Evolutionary conservation across 2,113 vertebrate genomes (phyloP).

Genomic region (Triplophysa tibetana): DNA sequence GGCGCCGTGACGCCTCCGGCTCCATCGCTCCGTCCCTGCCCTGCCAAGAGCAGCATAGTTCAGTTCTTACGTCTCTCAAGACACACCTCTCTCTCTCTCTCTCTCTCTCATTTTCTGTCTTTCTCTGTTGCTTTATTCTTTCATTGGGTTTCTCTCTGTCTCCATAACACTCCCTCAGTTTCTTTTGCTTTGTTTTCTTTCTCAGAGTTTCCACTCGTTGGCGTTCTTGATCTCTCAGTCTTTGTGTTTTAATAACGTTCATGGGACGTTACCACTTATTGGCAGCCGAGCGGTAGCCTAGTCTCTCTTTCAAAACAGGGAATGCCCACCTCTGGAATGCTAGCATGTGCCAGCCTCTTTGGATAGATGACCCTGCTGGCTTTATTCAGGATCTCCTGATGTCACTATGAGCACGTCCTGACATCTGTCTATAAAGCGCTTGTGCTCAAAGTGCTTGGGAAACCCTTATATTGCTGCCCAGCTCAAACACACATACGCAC

Average conservation of each 20-base stretch:
- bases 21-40: constrained; percentile 73
- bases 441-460: constrained; percentile 14
- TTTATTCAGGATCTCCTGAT: constrained; percentile 37
- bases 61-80: constrained; percentile 80
- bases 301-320: constrained; percentile 34
- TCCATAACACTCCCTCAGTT: constrained; percentile 1
- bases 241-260: constrained; percentile 38
- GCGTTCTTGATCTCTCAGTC: not conserved
- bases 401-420: constrained; percentile 33
- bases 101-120: constrained; percentile 31
- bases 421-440: constrained; percentile 17
- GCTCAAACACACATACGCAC: not conserved
- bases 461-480: constrained; percentile 17
- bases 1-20: constrained; percentile 86
- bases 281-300: not conserved
- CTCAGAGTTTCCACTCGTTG: constrained; percentile 10
- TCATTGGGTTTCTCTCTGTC: constrained; percentile 19
- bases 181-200: not conserved
- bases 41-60: constrained; percentile 87
- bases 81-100: constrained; percentile 60
- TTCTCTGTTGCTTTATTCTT: not conserved
- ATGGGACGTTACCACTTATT: constrained; percentile 33
- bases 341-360: constrained; percentile 31
- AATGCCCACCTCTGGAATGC: constrained; percentile 43
- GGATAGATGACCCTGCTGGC: constrained; percentile 29